These are phyloP conservation scores for Pelusios castaneus DNA, from an alignment of 2,113 vertebrate species.

Conservation along the genomic window DNA sequence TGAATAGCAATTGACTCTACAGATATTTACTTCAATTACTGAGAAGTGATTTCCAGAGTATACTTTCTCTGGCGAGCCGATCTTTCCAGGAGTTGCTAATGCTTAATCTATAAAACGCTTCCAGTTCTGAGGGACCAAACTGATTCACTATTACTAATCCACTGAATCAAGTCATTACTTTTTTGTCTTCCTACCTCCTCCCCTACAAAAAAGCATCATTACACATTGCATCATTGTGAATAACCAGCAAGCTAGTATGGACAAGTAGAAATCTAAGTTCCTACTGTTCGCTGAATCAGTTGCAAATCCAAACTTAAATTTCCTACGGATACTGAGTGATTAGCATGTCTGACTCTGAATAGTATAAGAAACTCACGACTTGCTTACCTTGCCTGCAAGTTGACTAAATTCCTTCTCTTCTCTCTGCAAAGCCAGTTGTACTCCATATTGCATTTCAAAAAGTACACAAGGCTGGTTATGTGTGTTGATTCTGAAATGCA, in stretches of 20 bases:
- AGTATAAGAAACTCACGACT: not conserved
- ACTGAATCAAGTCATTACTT: not conserved
- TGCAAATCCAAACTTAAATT: not conserved
- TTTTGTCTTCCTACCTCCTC: not conserved
- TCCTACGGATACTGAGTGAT: not conserved
- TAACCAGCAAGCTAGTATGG: not conserved
- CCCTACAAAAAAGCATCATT: not conserved
- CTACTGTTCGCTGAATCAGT: not conserved
- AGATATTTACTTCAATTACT: not conserved
- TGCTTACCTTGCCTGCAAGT: not conserved
- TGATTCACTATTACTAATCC: not conserved
- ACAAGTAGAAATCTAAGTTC: not conserved
- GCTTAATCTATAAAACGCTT: not conserved
- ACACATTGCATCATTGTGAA: not conserved
- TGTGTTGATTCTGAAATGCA: not conserved
- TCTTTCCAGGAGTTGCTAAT: not conserved
- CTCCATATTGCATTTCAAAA: accelerated
- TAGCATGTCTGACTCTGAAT: not conserved
- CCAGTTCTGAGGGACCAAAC: not conserved
- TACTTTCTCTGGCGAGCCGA: slow-evolving; percentile 5
- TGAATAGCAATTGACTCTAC: slow-evolving; percentile 39
- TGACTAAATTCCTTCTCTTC: not conserved
- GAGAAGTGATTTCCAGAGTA: not conserved
- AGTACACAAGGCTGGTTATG: not conserved
- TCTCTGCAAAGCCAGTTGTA: not conserved